These are phyloP conservation scores for Willowsia nigromaculata DNA, from an alignment of 2,888 invertebrate genomes.

Conservation along the genomic window DNA sequence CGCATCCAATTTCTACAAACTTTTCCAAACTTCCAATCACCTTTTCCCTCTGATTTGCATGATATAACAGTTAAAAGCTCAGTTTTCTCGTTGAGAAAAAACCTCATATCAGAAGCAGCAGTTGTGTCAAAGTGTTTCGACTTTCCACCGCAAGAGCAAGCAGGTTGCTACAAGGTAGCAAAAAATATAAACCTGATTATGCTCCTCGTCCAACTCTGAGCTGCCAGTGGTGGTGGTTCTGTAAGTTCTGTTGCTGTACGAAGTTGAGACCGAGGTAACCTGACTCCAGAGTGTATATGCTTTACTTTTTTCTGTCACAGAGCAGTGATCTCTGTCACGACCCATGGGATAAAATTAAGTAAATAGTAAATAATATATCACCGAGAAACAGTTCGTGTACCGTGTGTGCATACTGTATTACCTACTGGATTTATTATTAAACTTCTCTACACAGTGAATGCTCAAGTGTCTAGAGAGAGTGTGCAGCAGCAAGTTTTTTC, in stretches of 20 bases:
- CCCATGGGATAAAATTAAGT: constrained; percentile 25
- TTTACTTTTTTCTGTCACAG: constrained; percentile 8
- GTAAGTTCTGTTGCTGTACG: neutral
- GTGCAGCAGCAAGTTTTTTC: neutral
- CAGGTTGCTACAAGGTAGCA: neutral
- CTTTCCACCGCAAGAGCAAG: neutral
- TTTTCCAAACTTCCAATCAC: neutral
- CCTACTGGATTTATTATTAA: constrained; percentile 24
- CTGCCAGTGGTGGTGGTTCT: neutral
- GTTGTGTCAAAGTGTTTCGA: neutral
- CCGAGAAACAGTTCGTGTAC: neutral
- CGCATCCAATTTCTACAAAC: neutral
- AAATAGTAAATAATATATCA: constrained; percentile 6
- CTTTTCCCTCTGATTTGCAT: constrained; percentile 14
- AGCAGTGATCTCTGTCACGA: constrained; percentile 25
- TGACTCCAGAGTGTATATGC: neutral
- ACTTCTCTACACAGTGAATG: neutral
- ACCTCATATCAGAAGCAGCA: neutral
- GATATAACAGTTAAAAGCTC: constrained; percentile 4
- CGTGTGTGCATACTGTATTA: neutral
- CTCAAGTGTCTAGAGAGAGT: neutral
- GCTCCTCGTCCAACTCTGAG: neutral
- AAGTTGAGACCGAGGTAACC: neutral
- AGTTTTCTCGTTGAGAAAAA: neutral
- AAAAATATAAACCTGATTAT: neutral